Conservation (phyloP, 2,113 vertebrate species). For the Ranitomeya imitator region DNA sequence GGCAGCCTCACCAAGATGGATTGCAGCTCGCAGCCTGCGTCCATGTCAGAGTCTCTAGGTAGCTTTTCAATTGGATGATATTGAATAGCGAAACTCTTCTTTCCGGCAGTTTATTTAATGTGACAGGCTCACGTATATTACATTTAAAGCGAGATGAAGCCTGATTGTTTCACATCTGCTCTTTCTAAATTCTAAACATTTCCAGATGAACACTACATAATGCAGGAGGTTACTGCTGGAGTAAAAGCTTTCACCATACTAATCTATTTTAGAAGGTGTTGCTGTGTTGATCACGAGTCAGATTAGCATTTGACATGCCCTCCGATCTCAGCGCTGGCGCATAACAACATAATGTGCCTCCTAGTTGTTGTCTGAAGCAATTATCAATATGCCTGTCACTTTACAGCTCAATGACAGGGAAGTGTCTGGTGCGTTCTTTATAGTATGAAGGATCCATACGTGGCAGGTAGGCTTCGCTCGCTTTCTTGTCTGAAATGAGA, state of each 20-base stretch:
- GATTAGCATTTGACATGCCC: slow-evolving; percentile 66
- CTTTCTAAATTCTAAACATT: slow-evolving; percentile 56
- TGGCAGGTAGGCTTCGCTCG: slow-evolving; percentile 66
- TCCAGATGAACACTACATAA: slow-evolving; percentile 47
- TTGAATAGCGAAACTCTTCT: slow-evolving; percentile 63
- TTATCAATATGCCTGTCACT: slow-evolving; percentile 75
- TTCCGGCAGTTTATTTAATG: slow-evolving; percentile 62
- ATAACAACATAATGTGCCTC: slow-evolving; percentile 72
- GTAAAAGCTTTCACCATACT: slow-evolving; percentile 59
- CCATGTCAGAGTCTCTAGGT: slow-evolving; percentile 59
- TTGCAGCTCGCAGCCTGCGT: slow-evolving; percentile 61
- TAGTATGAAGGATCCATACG: slow-evolving; percentile 76
- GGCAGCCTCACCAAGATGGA: slow-evolving; percentile 61
- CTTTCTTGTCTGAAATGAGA: neutral
- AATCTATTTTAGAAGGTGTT: slow-evolving; percentile 65
- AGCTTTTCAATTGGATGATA: slow-evolving; percentile 65
- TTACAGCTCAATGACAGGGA: slow-evolving; percentile 71
- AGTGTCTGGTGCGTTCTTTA: slow-evolving; percentile 66
- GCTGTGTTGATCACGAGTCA: slow-evolving; percentile 60
- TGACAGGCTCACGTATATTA: slow-evolving; percentile 62
- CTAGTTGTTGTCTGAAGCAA: slow-evolving; percentile 77
- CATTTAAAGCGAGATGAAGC: slow-evolving; percentile 48
- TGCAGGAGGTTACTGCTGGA: slow-evolving; percentile 57
- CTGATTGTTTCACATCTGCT: slow-evolving; percentile 55
- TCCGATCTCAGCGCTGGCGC: slow-evolving; percentile 69